Conservation (phyloP, 2,797 vertebrate genomes). For the Agapornis canus region DNA sequence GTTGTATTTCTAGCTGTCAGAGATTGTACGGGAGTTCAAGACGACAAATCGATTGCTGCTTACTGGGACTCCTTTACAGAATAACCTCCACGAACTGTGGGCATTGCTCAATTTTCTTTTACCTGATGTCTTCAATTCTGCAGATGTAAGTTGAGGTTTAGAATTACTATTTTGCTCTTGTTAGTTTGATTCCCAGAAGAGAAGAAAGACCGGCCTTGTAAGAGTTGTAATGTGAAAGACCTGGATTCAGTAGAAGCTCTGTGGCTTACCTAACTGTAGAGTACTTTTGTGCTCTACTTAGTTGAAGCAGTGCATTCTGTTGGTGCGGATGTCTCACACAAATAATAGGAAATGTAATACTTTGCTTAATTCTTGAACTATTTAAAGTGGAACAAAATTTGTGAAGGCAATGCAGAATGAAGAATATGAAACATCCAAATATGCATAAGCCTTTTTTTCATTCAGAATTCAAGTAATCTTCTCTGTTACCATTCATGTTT, state of each 20-base stretch:
- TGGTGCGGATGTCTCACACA: not conserved
- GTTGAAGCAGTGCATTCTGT: not conserved
- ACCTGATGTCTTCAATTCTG: slow-evolving; percentile 90
- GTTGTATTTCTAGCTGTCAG: slow-evolving; percentile 81
- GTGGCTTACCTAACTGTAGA: not conserved
- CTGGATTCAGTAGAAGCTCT: not conserved
- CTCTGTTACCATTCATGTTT: not conserved
- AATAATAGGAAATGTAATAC: not conserved
- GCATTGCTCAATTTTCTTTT: slow-evolving; percentile 89
- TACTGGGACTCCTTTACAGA: slow-evolving; percentile 89
- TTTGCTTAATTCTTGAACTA: not conserved
- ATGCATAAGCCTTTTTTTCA: not conserved
- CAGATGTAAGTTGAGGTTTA: slow-evolving; percentile 81
- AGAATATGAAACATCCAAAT: not conserved
- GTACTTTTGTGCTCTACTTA: not conserved
- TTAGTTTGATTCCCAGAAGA: not conserved
- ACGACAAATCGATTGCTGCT: slow-evolving; percentile 88
- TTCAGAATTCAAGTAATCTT: not conserved
- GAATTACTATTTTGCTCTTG: not conserved
- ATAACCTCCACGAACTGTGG: slow-evolving; percentile 90
- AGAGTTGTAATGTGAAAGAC: not conserved
- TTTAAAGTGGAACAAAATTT: not conserved
- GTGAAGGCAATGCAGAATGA: not conserved
- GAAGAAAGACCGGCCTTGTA: not conserved
- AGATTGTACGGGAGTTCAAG: slow-evolving; percentile 90